Evolutionary conservation across 1,140 invertebrate species (phyloP).

Genomic region (Heterodera carotae): DNA sequence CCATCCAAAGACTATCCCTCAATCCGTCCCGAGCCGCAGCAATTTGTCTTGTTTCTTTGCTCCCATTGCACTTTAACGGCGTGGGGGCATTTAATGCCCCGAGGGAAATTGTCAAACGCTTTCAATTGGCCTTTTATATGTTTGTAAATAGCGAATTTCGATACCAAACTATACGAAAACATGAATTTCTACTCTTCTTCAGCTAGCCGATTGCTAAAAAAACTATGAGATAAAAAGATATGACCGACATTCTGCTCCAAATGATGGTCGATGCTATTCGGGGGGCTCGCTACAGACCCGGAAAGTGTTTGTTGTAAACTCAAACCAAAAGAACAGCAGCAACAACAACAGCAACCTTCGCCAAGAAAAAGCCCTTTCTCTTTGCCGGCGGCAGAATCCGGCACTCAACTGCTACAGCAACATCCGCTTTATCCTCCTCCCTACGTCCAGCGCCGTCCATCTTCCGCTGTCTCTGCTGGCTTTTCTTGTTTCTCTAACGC

Average conservation of each 20-base stretch:
- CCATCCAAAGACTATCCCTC: background rate
- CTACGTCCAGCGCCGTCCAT: too few relatives aligned
- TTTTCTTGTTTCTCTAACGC: background rate
- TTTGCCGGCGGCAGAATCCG: background rate
- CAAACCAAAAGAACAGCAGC: background rate
- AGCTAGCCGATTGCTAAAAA: background rate
- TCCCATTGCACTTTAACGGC: background rate
- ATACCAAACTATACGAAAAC: background rate
- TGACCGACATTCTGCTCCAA: background rate
- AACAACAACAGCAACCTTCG: background rate
- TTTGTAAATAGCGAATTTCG: background rate
- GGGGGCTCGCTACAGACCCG: background rate
- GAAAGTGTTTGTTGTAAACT: background rate
- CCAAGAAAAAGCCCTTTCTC: background rate
- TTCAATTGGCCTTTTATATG: background rate
- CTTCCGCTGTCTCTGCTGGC: too few relatives aligned
- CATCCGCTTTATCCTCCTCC: too few relatives aligned
- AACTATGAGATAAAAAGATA: background rate
- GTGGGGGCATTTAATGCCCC: constrained; percentile 1
- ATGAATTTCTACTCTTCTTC: too few relatives aligned
- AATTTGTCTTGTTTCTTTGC: constrained; percentile 9
- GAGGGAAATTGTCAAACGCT: background rate
- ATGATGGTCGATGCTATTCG: background rate
- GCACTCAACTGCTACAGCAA: too few relatives aligned
- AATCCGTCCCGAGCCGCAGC: background rate